Percentiles rank a stretch among this genome's conserved stretches.
phyloP scores from a whole-genome alignment of 2,888 invertebrate genomes.

The Watsonalla binaria region DNA sequence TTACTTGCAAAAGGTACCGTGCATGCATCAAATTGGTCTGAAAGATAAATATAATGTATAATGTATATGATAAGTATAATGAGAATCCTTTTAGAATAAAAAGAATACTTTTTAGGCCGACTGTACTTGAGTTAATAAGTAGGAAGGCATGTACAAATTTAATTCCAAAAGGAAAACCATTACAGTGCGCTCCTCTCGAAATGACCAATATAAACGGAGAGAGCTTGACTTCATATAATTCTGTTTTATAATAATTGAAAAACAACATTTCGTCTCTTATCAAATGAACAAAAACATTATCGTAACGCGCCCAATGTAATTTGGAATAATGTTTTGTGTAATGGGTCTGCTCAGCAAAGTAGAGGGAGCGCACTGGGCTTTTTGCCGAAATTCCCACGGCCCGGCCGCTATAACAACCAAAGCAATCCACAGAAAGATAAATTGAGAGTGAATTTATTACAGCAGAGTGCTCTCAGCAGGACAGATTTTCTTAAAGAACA shows the following conservation, averaged over 20 bases:
- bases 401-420: constrained; percentile 45
- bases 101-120: too few relatives aligned
- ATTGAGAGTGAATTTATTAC: constrained; percentile 65
- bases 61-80: too few relatives aligned
- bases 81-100: too few relatives aligned
- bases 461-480: constrained; percentile 64
- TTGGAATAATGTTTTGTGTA: constrained; percentile 69
- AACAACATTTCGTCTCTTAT: constrained; percentile 52
- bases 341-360: constrained; percentile 55
- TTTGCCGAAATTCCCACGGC: constrained; percentile 51
- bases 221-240: constrained; percentile 21
- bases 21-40: too few relatives aligned
- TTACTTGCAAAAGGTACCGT: too few relatives aligned
- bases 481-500: constrained; percentile 57
- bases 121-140: background rate
- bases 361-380: constrained; percentile 49
- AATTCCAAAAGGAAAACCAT: background rate
- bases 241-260: constrained; percentile 40
- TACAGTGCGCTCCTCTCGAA: constrained; percentile 11
- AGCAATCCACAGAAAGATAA: constrained; percentile 69
- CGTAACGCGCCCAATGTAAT: constrained; percentile 62
- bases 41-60: too few relatives aligned
- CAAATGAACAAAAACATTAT: constrained; percentile 62
- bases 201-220: constrained; percentile 21
- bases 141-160: background rate